Conservation (phyloP, 2,888 invertebrate species). For the Drosophila hamatofila region DNA sequence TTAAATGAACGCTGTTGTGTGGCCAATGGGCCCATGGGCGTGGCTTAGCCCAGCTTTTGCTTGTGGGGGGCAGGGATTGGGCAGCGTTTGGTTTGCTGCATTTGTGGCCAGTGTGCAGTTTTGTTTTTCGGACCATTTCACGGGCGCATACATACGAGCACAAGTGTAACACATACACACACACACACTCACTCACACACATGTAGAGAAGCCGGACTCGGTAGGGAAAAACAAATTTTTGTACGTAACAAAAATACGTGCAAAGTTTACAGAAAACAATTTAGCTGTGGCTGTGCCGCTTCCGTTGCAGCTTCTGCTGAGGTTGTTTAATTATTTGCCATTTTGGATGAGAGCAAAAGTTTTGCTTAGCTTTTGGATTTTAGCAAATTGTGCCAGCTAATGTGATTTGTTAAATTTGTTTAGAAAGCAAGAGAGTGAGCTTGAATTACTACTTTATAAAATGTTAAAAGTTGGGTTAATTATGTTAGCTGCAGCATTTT, state of each 20-base stretch:
- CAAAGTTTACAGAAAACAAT: constrained; percentile 75
- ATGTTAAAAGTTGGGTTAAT: background rate
- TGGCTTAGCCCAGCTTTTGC: constrained; percentile 29
- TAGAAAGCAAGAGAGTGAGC: background rate
- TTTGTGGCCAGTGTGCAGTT: constrained; percentile 61
- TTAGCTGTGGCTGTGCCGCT: constrained; percentile 53
- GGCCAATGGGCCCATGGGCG: constrained; percentile 45
- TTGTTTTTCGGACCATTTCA: constrained; percentile 73
- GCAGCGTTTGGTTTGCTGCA: constrained; percentile 38
- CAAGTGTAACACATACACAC: constrained; percentile 1
- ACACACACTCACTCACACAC: background rate
- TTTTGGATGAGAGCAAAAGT: constrained; percentile 37
- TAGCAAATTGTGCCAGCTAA: background rate
- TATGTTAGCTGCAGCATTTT: background rate
- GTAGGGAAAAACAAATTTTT: constrained; percentile 58
- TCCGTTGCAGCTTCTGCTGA: constrained; percentile 39
- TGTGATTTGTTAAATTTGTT: background rate
- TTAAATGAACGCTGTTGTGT: constrained; percentile 63
- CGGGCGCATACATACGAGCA: constrained; percentile 37
- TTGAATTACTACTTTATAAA: background rate
- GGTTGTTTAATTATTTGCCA: constrained; percentile 69
- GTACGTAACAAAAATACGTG: constrained; percentile 70
- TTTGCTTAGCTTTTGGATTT: constrained; percentile 17
- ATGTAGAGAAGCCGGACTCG: constrained; percentile 32
- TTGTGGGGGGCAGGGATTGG: constrained; percentile 4